Base-by-base conservation (phyloP, 2,113 vertebrate species). In the Eulemur macaco region DNA sequence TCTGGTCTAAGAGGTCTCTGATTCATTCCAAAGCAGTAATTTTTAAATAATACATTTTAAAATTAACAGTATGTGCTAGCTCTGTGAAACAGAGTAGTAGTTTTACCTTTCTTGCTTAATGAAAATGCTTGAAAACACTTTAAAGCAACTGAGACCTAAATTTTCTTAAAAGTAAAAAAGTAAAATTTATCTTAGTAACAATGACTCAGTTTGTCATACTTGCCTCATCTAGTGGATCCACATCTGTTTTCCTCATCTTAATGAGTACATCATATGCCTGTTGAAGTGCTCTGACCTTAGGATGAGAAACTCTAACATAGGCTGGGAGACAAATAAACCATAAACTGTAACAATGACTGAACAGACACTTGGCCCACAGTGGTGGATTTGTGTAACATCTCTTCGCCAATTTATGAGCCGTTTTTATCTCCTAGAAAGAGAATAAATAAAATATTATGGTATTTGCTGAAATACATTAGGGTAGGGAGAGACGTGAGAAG, bases 301-400 rank as follows among this genome's bases (percentile, higher is more conserved):
- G 99, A 96, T 99, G 99, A 89, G 99, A 99, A 95, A 99, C 97
- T 77, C 99, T 98, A 89, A 99, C 98, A 31, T 99, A 99, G 11
- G 99, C 99, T 29, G 99, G 99, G 97, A 99, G 98, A 98, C 99
- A 99, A 98, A 99, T 99, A 98, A 99, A 99, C 99, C 99, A 99
- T 12, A 99, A 98, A 97, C 99, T 99, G 97, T 99, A 99, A 98
- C 99, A 99, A 86, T 99, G 99, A 95, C 99, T 99, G 98, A 99
- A 99, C 63, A 99, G 99, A 97, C 99, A 99, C 83, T 99, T 99
- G 23, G 99, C 99, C 99, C 99, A 99, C 56, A 99, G 99, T 6
- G 98, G 99, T 13, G 99, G 99, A 97, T 99, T 99, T 91, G 99
- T 96, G 0, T 99, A 99, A 97, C 98, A 99, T 66, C 98, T 99